A percentile compares a stretch with the other conserved stretches of the same genome.
Conservation (phyloP, 2,797 vertebrate genomes). For the Pangasius krempfi region DNA sequence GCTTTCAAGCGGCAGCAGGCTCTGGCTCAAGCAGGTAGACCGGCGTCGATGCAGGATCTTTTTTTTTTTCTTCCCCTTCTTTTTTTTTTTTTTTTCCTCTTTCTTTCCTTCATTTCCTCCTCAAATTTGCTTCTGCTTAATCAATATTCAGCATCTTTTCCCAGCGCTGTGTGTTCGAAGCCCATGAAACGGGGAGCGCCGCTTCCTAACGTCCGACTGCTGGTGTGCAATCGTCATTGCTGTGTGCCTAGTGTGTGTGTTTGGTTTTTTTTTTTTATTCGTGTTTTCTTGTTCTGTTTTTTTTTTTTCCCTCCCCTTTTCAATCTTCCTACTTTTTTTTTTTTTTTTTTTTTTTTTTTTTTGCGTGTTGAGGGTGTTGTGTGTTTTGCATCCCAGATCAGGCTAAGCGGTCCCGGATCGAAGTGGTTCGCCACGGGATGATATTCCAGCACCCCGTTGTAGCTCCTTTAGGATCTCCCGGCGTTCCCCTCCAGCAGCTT, state of each 20-base stretch:
- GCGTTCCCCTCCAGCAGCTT: slow-evolving; percentile 98
- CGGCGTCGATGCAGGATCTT: slow-evolving; percentile 60
- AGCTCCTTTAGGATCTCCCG: slow-evolving; percentile 88
- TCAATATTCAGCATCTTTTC: slow-evolving; percentile 79
- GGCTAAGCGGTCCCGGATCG: slow-evolving; percentile 99
- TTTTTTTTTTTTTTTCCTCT: neutral
- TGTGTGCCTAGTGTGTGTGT: slow-evolving; percentile 72
- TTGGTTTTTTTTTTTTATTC: neutral
- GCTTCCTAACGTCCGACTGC: slow-evolving; percentile 47
- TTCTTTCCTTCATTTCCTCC: slow-evolving; percentile 71
- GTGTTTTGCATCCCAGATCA: slow-evolving; percentile 96
- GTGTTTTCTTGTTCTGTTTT: slow-evolving; percentile 1
- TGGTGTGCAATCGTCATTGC: slow-evolving; percentile 76
- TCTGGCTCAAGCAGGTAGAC: slow-evolving; percentile 91
- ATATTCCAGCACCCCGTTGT: slow-evolving; percentile 99
- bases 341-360: slow-evolving; percentile 51
- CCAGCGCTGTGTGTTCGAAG: slow-evolving; percentile 80
- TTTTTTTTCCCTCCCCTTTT: neutral
- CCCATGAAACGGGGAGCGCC: slow-evolving; percentile 52
- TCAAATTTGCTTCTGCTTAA: slow-evolving; percentile 83
- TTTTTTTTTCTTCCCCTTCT: slow-evolving; percentile 62
- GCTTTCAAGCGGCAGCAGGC: slow-evolving; percentile 94
- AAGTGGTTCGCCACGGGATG: slow-evolving; percentile 98
- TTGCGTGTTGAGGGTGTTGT: slow-evolving; percentile 87
- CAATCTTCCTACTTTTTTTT: neutral